Conservation (phyloP, 2,888 invertebrate genomes). For the Conus canariensis region DNA sequence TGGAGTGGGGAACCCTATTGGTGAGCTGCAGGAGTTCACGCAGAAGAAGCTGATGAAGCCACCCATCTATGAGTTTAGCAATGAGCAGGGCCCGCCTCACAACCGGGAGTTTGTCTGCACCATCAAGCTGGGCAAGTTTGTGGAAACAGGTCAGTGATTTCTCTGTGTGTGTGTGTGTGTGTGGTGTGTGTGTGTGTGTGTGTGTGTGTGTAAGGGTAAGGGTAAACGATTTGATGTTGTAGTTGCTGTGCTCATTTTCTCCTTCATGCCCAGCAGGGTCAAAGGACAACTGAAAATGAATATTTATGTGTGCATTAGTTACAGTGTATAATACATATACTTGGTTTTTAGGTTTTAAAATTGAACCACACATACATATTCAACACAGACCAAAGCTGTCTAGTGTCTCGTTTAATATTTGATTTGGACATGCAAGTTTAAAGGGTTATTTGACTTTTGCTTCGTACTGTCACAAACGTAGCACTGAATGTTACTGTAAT, state of each 20-base stretch:
- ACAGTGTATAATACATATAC: too few relatives aligned
- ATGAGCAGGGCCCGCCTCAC: slow-evolving; percentile 93
- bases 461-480: too few relatives aligned
- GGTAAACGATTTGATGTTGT: too few relatives aligned
- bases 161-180: background rate
- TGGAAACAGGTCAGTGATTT: slow-evolving; percentile 81
- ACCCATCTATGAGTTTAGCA: slow-evolving; percentile 93
- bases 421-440: too few relatives aligned
- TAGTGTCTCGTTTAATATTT: too few relatives aligned
- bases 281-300: too few relatives aligned
- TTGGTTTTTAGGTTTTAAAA: too few relatives aligned
- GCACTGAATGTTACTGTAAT: background rate
- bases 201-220: background rate
- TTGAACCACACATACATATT: too few relatives aligned
- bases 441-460: too few relatives aligned
- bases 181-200: background rate
- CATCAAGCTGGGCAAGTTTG: slow-evolving; percentile 91
- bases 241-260: background rate
- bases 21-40: slow-evolving; percentile 94
- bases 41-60: slow-evolving; percentile 98
- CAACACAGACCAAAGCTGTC: too few relatives aligned
- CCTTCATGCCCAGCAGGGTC: too few relatives aligned
- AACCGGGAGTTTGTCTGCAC: slow-evolving; percentile 96
- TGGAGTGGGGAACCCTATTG: slow-evolving; percentile 91
- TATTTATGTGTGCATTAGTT: too few relatives aligned